These are phyloP conservation scores for Agapornis canus DNA, from an alignment of 2,797 vertebrate species.

Conservation along the genomic window DNA sequence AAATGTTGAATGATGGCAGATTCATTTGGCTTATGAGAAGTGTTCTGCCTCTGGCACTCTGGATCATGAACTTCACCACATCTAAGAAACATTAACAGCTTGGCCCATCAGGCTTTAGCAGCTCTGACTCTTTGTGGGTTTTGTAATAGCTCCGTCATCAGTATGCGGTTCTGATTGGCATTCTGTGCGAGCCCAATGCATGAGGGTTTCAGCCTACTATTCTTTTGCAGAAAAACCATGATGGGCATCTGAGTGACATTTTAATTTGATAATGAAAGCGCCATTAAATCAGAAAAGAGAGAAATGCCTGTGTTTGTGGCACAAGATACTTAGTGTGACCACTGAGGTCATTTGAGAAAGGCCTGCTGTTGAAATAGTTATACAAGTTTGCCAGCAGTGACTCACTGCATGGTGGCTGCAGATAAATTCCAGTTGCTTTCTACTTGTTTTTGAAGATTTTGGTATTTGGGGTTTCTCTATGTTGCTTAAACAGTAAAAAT, in stretches of 20 bases:
- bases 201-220: slow-evolving; percentile 55
- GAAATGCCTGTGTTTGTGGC: slow-evolving; percentile 46
- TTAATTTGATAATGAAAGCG: slow-evolving; percentile 72
- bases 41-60: slow-evolving; percentile 64
- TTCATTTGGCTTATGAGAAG: slow-evolving; percentile 26
- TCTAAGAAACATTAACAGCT: slow-evolving; percentile 67
- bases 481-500: neutral
- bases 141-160: slow-evolving; percentile 55
- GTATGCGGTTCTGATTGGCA: neutral
- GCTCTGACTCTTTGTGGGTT: slow-evolving; percentile 58
- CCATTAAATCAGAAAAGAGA: slow-evolving; percentile 17
- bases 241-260: slow-evolving; percentile 69
- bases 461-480: neutral
- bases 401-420: neutral
- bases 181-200: slow-evolving; percentile 18
- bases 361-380: slow-evolving; percentile 36
- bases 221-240: slow-evolving; percentile 46
- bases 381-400: slow-evolving; percentile 49
- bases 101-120: slow-evolving; percentile 52
- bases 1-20: slow-evolving; percentile 59
- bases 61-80: slow-evolving; percentile 57
- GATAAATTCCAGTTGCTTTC: slow-evolving; percentile 44
- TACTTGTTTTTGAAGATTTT: slow-evolving; percentile 26
- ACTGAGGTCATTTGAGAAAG: slow-evolving; percentile 39
- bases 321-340: slow-evolving; percentile 30